Conservation (phyloP, 2,797 vertebrate genomes). For the Halcyon chelicuti region DNA sequence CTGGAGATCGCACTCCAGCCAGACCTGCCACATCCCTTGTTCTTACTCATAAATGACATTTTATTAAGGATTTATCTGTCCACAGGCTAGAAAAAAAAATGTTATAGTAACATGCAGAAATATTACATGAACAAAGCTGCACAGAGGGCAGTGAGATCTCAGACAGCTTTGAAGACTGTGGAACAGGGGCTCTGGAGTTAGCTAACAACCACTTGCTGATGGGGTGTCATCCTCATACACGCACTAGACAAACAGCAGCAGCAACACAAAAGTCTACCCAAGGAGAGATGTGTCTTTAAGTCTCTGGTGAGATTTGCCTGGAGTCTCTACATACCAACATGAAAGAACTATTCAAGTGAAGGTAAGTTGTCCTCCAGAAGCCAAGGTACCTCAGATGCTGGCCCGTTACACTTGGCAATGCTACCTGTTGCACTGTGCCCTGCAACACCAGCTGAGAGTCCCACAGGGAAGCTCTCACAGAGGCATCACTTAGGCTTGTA, state of each 20-base stretch:
- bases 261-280: not conserved
- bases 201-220: not conserved
- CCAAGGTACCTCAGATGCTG: not conserved
- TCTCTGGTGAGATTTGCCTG: not conserved
- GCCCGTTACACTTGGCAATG: not conserved
- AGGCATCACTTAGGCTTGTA: accelerated
- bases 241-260: not conserved
- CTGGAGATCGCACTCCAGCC: not conserved
- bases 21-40: too few relatives aligned
- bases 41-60: not conserved
- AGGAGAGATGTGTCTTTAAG: not conserved
- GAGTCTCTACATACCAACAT: not conserved
- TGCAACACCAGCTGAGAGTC: not conserved
- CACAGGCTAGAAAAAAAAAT: not conserved
- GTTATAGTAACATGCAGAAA: not conserved
- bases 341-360: not conserved
- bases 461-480: not conserved
- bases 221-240: not conserved
- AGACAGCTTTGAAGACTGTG: not conserved
- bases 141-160: not conserved
- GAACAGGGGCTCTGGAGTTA: not conserved
- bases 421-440: not conserved
- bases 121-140: not conserved
- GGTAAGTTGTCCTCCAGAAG: not conserved
- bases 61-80: not conserved